phyloP scores from a whole-genome alignment of 2,113 vertebrate species.

The Bucco capensis region DNA sequence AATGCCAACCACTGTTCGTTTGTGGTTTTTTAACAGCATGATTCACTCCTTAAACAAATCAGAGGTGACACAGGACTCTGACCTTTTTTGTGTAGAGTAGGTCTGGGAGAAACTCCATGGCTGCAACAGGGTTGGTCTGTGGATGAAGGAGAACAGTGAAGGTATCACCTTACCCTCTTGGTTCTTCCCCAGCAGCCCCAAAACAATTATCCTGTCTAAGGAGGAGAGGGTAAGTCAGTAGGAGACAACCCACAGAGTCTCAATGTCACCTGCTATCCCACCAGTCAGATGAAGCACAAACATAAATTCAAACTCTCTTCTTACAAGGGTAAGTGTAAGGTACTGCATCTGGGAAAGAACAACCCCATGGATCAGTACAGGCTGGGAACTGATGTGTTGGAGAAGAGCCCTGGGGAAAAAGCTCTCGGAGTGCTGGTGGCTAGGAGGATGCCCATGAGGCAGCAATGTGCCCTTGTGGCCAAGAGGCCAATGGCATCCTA shows the following conservation, averaged over 20 bases:
- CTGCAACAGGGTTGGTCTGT: fast-evolving
- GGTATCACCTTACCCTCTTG: background rate
- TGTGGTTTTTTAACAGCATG: background rate
- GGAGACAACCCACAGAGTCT: background rate
- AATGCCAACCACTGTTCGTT: background rate
- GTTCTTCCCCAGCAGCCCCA: background rate
- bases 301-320: background rate
- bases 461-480: too few relatives aligned
- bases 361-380: too few relatives aligned
- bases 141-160: background rate
- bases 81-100: fast-evolving
- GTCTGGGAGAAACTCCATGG: background rate
- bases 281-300: background rate
- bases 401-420: too few relatives aligned
- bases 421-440: too few relatives aligned
- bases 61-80: background rate
- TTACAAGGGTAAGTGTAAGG: too few relatives aligned
- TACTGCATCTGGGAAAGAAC: too few relatives aligned
- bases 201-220: background rate
- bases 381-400: too few relatives aligned
- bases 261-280: background rate
- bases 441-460: too few relatives aligned
- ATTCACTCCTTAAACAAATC: background rate
- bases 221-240: background rate
- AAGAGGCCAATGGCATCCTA: too few relatives aligned